Percentiles rank a stretch among this genome's conserved stretches.
Conservation (phyloP, 92 coral and sea anemone species). For the Meandrina meandrites region DNA sequence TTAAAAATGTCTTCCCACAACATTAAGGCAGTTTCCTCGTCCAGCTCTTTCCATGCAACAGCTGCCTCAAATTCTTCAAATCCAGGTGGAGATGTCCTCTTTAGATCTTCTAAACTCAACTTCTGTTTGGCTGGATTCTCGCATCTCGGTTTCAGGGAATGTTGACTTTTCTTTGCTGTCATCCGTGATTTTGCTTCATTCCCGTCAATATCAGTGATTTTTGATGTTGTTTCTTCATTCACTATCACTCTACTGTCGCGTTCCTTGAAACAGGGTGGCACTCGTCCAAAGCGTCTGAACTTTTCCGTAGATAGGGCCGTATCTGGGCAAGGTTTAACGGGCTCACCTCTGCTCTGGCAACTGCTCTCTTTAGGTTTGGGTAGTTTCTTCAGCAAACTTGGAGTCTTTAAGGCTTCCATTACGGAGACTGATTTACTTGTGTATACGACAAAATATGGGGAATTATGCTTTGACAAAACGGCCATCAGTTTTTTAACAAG, state of each 20-base stretch:
- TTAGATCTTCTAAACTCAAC: neutral
- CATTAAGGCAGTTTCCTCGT: neutral
- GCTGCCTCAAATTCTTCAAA: neutral
- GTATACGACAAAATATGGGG: no score
- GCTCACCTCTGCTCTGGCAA: neutral
- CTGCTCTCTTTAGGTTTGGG: neutral
- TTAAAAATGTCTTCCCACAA: slow-evolving; percentile 11
- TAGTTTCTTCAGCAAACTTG: neutral
- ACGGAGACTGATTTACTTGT: no score
- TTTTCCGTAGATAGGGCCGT: neutral
- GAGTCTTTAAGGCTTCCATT: no score
- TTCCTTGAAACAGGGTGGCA: neutral
- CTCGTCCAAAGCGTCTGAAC: neutral
- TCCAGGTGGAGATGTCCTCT: neutral
- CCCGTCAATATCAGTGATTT: neutral
- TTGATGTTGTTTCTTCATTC: neutral
- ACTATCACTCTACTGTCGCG: neutral
- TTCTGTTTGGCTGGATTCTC: neutral
- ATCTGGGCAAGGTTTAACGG: neutral
- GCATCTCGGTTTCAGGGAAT: neutral
- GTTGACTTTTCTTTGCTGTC: neutral
- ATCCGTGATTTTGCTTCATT: no score
- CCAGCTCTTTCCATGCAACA: neutral
- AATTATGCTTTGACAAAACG: no score
- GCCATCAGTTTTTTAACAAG: no score